Evolutionary conservation across 1,140 invertebrate genomes (phyloP).

Genomic region (Trissolcus basalis): DNA sequence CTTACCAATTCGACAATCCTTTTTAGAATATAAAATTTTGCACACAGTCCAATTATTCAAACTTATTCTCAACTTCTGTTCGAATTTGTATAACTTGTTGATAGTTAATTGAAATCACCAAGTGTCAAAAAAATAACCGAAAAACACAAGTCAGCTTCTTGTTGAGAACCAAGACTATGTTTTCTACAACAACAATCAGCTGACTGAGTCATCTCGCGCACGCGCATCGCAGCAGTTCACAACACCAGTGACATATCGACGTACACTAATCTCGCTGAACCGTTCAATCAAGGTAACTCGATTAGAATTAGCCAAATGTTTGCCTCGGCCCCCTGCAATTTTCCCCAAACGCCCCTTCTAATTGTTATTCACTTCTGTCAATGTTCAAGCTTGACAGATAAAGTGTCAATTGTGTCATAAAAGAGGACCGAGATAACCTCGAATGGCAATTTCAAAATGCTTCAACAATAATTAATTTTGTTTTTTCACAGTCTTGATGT

Average conservation of each 20-base stretch:
- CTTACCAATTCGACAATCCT: no score
- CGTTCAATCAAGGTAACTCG: slow-evolving; percentile 19
- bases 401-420: no score
- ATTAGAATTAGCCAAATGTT: neutral
- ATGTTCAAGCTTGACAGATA: no score
- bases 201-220: slow-evolving; percentile 17
- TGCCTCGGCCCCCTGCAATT: neutral
- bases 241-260: no score
- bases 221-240: neutral
- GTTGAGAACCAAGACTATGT: slow-evolving; percentile 7
- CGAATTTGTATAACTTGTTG: no score
- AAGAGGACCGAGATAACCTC: slow-evolving; percentile 8
- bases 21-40: no score
- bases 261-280: slow-evolving; percentile 4
- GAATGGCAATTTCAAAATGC: neutral
- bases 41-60: no score
- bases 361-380: no score
- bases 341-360: neutral
- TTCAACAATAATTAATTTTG: slow-evolving; percentile 4
- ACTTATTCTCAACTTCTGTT: no score
- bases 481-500: slow-evolving; percentile 67
- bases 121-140: no score
- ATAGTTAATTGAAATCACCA: no score
- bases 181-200: slow-evolving; percentile 34
- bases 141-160: no score